Conservation (phyloP, 53 echinoderm and acorn worm genomes). For the Henricia sp. region DNA sequence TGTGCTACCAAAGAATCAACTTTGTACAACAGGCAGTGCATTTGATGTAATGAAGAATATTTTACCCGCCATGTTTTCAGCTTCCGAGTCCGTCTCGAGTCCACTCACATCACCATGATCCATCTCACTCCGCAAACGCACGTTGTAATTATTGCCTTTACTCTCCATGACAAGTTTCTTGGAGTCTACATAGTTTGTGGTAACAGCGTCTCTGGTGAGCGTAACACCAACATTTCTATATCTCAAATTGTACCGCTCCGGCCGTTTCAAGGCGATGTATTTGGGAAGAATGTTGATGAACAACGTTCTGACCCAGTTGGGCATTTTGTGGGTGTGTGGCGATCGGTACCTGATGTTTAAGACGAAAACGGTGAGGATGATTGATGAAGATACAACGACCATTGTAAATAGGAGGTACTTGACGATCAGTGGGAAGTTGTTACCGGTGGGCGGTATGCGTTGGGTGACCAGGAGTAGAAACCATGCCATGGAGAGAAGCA, state of each 20-base stretch:
- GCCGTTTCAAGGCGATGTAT: slow-evolving; percentile 76
- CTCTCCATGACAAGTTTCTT: slow-evolving; percentile 85
- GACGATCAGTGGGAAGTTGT: slow-evolving; percentile 90
- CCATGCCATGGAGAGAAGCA: slow-evolving; percentile 93
- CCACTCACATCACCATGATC: slow-evolving; percentile 56
- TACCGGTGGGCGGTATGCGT: slow-evolving; percentile 89
- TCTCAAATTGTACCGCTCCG: slow-evolving; percentile 61
- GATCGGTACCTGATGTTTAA: slow-evolving; percentile 85
- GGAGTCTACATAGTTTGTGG: slow-evolving; percentile 66
- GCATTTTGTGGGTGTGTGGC: slow-evolving; percentile 88
- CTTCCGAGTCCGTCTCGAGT: slow-evolving; percentile 49
- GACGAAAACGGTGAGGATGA: slow-evolving; percentile 82
- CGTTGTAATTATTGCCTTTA: slow-evolving; percentile 84
- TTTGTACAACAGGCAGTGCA: neutral
- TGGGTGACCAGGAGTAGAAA: slow-evolving; percentile 90
- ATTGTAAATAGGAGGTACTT: slow-evolving; percentile 94
- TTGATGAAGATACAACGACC: slow-evolving; percentile 84
- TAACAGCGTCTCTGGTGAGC: slow-evolving; percentile 82
- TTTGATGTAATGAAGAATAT: neutral
- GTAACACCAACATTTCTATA: slow-evolving; percentile 83
- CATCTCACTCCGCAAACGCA: slow-evolving; percentile 82
- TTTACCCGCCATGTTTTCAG: slow-evolving; percentile 40
- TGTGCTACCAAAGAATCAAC: no score
- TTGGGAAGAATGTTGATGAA: slow-evolving; percentile 83
- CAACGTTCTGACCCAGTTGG: slow-evolving; percentile 77